Base-by-base conservation (phyloP, 2,888 invertebrate genomes). In the Nemoura dubitans region DNA sequence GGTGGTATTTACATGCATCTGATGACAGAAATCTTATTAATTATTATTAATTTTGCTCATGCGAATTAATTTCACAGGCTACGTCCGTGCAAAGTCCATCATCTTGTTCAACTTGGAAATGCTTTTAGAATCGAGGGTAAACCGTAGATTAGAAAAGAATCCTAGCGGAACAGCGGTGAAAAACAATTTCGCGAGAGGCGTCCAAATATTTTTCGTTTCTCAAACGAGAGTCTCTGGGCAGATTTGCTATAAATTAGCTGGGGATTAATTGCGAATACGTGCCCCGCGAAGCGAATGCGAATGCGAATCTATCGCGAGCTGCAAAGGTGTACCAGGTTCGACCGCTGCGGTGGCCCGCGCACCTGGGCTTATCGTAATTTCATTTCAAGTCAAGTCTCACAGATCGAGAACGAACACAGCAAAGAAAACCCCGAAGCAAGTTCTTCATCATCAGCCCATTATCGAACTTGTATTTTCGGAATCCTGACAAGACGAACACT, bases 21-120 rank as follows among this genome's bases (percentile, higher is more conserved):
- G 59, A 59, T 59, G 59, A 59, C 59, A 59, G 59, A 16, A 59
- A 14, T 59, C 59, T 59, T 59, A 59, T 59, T 59, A 59, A 59
- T 59, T 59, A 59, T 59, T 59, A 59, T 59, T 59, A 59, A 59
- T 59, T 59, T 59, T 59, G 59, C 21, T 59, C 59, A 59, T 59
- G 59, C 59, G 59, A 59, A 59, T 59, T 59, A 59, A 10, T 59
- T 59, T 59, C 59, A 14, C 59, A 59, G 21, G 14, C 21, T 7
- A 7, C 2, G 59, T 7, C 59, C 16, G 21, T 21, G 59, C 14
- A 2, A 59, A 59, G 59, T 59, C 21, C 59, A 59, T 59, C 59
- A 59, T 59, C 21, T 59, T 59, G 59, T 59, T n/a, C 3, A 59
- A 59, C 59, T 59, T 59, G 14, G 21, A 59, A 59, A 59, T 59